Evolutionary conservation across 2,888 invertebrate genomes (phyloP), one percentile per base, ranked within the genome.

Genomic region (Nomada ferruginata): DNA sequence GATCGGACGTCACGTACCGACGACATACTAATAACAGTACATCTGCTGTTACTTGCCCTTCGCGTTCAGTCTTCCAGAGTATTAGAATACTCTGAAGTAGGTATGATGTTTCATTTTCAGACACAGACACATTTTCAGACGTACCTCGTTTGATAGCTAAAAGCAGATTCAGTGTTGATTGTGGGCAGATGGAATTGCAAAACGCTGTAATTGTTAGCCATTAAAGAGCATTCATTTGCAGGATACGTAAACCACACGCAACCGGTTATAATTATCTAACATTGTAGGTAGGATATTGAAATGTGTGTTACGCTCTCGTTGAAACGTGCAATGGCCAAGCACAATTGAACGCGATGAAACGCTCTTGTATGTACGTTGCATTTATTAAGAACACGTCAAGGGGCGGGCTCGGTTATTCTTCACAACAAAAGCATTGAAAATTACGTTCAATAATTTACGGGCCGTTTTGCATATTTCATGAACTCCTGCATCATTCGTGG

Each of bases 391-490:
- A 79, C 52, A 29, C 20, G 20, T 2, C 29, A 13, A 44, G 42
- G 52, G 29, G 13, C 53, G n/a, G n/a, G 47, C n/a, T 50, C 52
- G 52, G 55, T 44, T 61, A 65, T 70, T 79, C 26, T 11, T 13
- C 23, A 15, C 47, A 47, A 47, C 36, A 69, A 65, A 42, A 50
- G 47, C 61, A 18, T 66, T 55, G 80, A 80, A 80, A 80, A 80
- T 68, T 80, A 52, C 66, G 63, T 57, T 23, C 61, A 72, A 80
- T 80, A 80, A 80, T 80, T 80, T 66, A 80, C 44, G 15, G 7
- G 11, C n/a, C 26, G 44, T 68, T 80, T 65, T 80, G 72, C 79
- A 80, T 80, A 63, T 80, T 80, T 72, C 72, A 72, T 66, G 57
- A 68, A 79, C 53, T 47, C 42, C 42, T 57, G 13, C 55, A 66